These are phyloP conservation scores for Cyclargus thomasi DNA, from an alignment of 1,140 invertebrate species.

Conservation along the genomic window DNA sequence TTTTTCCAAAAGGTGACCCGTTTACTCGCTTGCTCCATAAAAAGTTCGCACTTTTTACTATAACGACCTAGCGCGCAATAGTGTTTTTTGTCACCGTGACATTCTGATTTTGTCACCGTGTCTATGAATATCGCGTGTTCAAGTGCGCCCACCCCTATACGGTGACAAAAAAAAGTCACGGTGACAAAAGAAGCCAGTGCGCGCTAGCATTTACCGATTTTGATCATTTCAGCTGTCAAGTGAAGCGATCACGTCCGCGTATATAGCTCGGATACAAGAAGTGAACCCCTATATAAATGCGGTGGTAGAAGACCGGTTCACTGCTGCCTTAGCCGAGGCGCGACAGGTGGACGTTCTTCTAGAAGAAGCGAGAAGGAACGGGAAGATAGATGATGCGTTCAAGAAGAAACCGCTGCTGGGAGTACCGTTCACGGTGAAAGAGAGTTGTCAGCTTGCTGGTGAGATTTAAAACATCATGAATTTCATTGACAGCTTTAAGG, in stretches of 20 bases:
- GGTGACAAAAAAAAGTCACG: too few species aligned
- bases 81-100: too few species aligned
- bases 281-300: constrained; percentile 85
- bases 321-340: constrained; percentile 82
- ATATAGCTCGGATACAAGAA: constrained; percentile 81
- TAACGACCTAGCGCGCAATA: too few species aligned
- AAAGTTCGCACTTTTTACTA: too few species aligned
- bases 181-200: too few species aligned
- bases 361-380: constrained; percentile 62
- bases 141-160: too few species aligned
- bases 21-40: too few species aligned
- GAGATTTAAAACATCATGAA: constrained; percentile 22
- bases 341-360: constrained; percentile 76
- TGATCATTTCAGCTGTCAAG: constrained; percentile 74
- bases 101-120: too few species aligned
- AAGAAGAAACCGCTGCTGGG: constrained; percentile 81
- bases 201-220: too few species aligned
- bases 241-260: constrained; percentile 78
- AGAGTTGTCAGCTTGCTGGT: constrained; percentile 82
- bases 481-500: background rate
- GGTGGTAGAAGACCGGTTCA: constrained; percentile 83
- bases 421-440: constrained; percentile 87
- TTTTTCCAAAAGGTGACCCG: too few species aligned
- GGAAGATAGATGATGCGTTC: constrained; percentile 51
- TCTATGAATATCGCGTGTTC: too few species aligned